Evolutionary conservation across 2,888 invertebrate genomes (phyloP).

Genomic region (Platerodrilus igneus): DNA sequence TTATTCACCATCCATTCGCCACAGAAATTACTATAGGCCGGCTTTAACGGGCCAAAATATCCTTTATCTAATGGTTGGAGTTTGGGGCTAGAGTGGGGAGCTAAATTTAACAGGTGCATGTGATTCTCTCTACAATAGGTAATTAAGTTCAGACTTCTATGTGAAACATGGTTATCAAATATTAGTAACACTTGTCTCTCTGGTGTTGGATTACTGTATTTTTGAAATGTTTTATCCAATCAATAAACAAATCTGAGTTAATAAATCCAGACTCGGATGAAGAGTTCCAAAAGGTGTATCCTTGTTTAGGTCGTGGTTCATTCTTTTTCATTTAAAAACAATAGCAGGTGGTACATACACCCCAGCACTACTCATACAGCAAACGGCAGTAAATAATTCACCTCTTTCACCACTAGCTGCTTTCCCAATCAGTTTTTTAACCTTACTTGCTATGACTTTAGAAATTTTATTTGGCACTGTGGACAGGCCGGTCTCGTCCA

Average conservation of each 20-base stretch:
- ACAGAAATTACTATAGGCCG: neutral
- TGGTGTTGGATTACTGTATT: too few species aligned
- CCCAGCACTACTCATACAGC: too few species aligned
- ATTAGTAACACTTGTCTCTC: too few species aligned
- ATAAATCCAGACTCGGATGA: constrained; percentile 1
- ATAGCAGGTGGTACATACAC: too few species aligned
- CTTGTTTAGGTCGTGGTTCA: neutral
- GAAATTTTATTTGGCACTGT: constrained; percentile 1
- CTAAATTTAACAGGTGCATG: neutral
- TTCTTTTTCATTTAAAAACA: neutral
- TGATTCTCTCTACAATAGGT: neutral
- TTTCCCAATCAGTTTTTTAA: too few species aligned
- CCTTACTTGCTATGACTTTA: too few species aligned
- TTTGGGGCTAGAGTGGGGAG: too few species aligned
- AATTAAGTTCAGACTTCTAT: neutral
- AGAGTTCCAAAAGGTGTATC: neutral
- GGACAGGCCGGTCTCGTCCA: neutral
- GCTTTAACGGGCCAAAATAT: constrained; percentile 1
- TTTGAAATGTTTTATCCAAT: constrained; percentile 5
- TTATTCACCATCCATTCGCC: neutral
- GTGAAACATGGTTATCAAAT: too few species aligned
- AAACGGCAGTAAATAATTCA: too few species aligned
- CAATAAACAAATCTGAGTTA: neutral
- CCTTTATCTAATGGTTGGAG: neutral
- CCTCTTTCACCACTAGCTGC: too few species aligned